Evolutionary conservation across 1,140 invertebrate genomes (phyloP), one percentile per base, ranked within the genome.

Genomic region (Temnothorax curvispinosus): DNA sequence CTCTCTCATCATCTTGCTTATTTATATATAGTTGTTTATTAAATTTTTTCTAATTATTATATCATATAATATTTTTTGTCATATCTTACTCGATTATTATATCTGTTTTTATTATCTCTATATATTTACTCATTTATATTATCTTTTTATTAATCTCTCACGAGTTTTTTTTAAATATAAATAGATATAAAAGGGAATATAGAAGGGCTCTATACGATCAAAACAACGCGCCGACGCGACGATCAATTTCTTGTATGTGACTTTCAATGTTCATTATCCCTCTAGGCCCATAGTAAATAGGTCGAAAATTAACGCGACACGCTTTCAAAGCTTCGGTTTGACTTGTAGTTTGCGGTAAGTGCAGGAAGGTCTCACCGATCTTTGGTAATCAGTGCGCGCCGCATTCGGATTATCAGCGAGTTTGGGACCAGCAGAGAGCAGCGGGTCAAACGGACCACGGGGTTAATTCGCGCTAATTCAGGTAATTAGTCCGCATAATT

Each of bases 391-490:
- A 91, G 84, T 82, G 72, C 78, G 84, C 89, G 80, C 81, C 60
- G 72, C 67, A 76, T 90, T 86, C 52, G 89, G 82, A 90, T 90
- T 91, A 90, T 82, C 77, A 69, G 81, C 72, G 64, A 58, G 32
- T 72, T 82, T 64, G 64, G 52, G 50, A 77, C 56, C 52, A 71
- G 71, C 71, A 82, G 72, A 67, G 67, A 77, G 85, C 74, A 80
- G 56, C 82, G 56, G 78, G 78, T 89, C 89, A 88, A 93, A 91
- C 89, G 89, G 87, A 76, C 80, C 81, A 82, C 90, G 58, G 86
- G 88, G 89, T 91, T 93, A 93, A 92, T 93, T 93, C 89, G 91
- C 90, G 89, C 89, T 92, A 91, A 93, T 93, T 93, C 91, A 87
- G 71, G 88, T 90, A 93, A 93, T 93, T 93, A 93, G 91, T 89